Conservation (phyloP, 2,797 vertebrate species). For the Micropoecilia bifurca region DNA sequence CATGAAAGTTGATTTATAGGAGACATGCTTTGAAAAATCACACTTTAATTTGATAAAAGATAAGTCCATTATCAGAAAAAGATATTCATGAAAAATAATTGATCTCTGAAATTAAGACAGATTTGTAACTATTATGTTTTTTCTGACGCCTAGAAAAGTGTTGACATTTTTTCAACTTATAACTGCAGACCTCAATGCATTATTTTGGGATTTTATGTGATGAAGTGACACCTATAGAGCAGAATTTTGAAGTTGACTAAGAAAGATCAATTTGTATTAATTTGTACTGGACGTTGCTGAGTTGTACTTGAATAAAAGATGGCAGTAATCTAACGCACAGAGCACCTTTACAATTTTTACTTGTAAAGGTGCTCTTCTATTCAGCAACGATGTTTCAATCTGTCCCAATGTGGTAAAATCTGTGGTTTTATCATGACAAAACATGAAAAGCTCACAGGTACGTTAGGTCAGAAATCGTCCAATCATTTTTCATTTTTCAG, state of each 20-base stretch:
- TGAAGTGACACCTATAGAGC: neutral
- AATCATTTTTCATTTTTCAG: neutral
- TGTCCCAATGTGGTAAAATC: neutral
- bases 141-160: neutral
- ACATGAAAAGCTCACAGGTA: neutral
- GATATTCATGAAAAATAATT: neutral
- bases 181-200: neutral
- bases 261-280: neutral
- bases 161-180: neutral
- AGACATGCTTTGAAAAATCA: neutral
- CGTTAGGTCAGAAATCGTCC: neutral
- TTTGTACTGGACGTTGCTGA: neutral
- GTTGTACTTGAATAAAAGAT: neutral
- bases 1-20: neutral
- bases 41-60: neutral
- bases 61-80: neutral
- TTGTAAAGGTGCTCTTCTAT: neutral
- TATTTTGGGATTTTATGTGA: neutral
- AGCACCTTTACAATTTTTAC: neutral
- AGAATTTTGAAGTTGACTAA: neutral
- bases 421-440: neutral
- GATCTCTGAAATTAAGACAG: neutral
- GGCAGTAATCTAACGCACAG: neutral
- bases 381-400: neutral
- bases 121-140: neutral